A percentile compares a stretch with the other conserved stretches of the same genome.
Evolutionary conservation across 2,113 vertebrate genomes (phyloP).

Genomic region (Notarius quadriscutis): DNA sequence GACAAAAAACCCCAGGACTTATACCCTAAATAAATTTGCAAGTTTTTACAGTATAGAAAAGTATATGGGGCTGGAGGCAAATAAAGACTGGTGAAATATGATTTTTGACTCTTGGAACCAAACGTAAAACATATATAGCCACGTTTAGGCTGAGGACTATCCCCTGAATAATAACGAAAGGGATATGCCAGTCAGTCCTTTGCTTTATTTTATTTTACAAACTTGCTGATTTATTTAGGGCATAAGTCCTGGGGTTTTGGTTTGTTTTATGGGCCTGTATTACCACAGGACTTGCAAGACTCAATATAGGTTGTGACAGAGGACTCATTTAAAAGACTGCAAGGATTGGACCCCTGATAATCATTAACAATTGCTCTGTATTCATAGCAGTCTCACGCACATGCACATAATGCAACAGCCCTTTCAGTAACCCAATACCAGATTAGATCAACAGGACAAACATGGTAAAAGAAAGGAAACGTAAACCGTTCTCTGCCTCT

Average conservation of each 20-base stretch:
- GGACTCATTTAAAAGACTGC: too few species aligned
- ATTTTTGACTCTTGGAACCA: neutral
- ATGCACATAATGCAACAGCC: neutral
- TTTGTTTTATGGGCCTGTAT: too few species aligned
- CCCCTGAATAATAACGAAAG: neutral
- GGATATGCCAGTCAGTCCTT: neutral
- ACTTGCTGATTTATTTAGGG: too few species aligned
- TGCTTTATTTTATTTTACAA: too few species aligned
- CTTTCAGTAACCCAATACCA: slow-evolving; percentile 25
- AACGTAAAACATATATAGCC: too few species aligned
- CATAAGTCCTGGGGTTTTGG: too few species aligned
- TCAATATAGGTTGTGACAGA: too few species aligned
- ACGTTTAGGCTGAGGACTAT: neutral
- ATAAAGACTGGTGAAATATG: neutral
- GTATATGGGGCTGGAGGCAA: neutral
- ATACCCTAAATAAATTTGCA: neutral
- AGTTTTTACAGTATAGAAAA: neutral
- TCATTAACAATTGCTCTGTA: neutral
- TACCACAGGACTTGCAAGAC: too few species aligned
- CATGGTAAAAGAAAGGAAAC: slow-evolving; percentile 30
- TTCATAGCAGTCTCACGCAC: slow-evolving; percentile 11
- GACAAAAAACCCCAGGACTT: neutral
- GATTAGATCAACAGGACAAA: slow-evolving; percentile 27
- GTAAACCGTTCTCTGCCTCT: slow-evolving; percentile 15
- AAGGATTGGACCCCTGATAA: neutral